Evolutionary conservation across 1,140 invertebrate genomes (phyloP).

Genomic region (Apis cerana): DNA sequence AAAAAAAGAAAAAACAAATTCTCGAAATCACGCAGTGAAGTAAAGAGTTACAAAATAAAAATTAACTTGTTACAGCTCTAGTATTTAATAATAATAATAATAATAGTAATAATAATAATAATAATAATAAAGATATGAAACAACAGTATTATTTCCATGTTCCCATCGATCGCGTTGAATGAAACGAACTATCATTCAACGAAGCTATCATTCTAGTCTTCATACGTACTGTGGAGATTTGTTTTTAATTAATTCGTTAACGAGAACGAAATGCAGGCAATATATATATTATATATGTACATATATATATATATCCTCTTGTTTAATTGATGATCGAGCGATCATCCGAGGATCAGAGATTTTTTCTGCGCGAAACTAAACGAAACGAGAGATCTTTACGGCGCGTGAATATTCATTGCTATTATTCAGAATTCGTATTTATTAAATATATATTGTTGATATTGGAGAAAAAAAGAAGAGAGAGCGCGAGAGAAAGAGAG

Average conservation of each 20-base stretch:
- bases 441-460: conserved; percentile 52
- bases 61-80: conserved; percentile 6
- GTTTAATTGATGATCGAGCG: conserved; percentile 19
- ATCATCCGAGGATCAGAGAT: conserved; percentile 11
- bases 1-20: not conserved
- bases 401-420: conserved; percentile 40
- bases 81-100: not conserved
- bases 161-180: conserved; percentile 5
- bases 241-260: conserved; percentile 11
- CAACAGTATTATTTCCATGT: conserved; percentile 38
- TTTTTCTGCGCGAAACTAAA: not conserved
- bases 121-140: not conserved
- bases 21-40: not conserved
- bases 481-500: not conserved
- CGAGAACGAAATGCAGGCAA: conserved; percentile 1
- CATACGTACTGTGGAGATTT: not conserved
- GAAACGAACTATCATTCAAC: not conserved
- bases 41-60: not conserved
- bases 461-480: conserved; percentile 30
- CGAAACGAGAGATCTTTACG: conserved; percentile 12
- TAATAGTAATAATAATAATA: not conserved
- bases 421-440: conserved; percentile 49
- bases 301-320: conserved; percentile 13
- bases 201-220: not conserved
- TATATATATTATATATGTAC: not conserved